Evolutionary conservation across 2,797 vertebrate species (phyloP).

Genomic region (Halcyon chelicuti): DNA sequence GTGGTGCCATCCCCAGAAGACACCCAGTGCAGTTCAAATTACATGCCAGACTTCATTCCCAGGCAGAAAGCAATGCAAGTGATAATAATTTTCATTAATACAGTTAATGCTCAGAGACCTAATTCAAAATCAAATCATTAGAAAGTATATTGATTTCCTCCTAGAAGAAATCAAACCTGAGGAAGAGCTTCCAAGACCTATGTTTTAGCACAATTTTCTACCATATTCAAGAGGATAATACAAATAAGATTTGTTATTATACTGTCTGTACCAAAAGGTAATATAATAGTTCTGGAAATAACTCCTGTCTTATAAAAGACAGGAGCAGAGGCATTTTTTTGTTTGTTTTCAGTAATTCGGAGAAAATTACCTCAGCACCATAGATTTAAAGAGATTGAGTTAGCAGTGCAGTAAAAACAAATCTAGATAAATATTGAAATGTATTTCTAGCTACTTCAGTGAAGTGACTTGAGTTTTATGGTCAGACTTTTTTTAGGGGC

Average conservation of each 20-base stretch:
- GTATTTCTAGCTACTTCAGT: neutral
- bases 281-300: neutral
- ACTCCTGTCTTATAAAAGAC: neutral
- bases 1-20: neutral
- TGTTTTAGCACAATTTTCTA: neutral
- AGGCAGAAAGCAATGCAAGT: neutral
- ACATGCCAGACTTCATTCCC: neutral
- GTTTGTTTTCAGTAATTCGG: neutral
- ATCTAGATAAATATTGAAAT: neutral
- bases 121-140: neutral
- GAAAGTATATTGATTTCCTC: neutral
- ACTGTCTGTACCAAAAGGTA: neutral
- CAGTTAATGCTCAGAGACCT: neutral
- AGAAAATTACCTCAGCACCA: neutral
- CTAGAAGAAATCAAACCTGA: neutral
- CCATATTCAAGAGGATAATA: neutral
- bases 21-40: neutral
- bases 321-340: fast-evolving
- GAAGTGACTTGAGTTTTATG: neutral
- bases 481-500: neutral
- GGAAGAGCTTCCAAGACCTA: neutral
- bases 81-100: neutral
- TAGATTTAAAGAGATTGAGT: neutral
- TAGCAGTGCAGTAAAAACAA: neutral
- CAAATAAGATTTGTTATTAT: neutral